Evolutionary conservation across 2,113 vertebrate genomes (phyloP), one percentile per base, ranked within the genome.

Genomic region (Campylomormyrus tamandua): DNA sequence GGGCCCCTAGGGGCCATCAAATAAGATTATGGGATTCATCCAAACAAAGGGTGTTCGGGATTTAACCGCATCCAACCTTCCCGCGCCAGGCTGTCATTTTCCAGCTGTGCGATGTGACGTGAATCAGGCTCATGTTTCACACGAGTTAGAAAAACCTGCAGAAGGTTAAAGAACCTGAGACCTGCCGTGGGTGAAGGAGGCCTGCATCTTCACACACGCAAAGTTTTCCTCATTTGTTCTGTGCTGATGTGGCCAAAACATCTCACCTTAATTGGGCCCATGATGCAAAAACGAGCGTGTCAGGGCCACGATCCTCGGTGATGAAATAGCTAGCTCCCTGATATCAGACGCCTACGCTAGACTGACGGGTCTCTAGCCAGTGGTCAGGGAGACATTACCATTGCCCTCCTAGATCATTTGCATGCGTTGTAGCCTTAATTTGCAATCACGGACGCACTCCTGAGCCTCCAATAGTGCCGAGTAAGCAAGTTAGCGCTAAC

Each of bases 161-260:
- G 91, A 17, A 87, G 92, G 92, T 92, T 92, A 90, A 52, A 83
- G 90, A 83, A 90, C 42, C 3, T 21, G 92, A 74, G n/a, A 31
- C 24, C 45, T 74, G 11, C 9, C 3, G 6, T 10, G 80, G 39
- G 5, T 31, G 89, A 53, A 87, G 31, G 89, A 66, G 90, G n/a
- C 83, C 85, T 90, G 52, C 88, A 88, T 91, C 80, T 91, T 92
- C 90, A 90, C 91, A 89, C 1, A 52, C 92, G 90, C 90, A 91
- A 92, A 86, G 31, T 83, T 70, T 49, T 52, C n/a, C 45, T 53
- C 77, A 85, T 48, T 90, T 53, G n/a, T 42, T 56, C 45, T 21
- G 27, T 88, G 87, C 87, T 90, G 90, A 89, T 87, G 70, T 48
- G 74, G 87, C 87, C 35, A 88, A 88, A 90, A 90, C 53, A 70